These are phyloP conservation scores for Orchesella cincta DNA, from an alignment of 1,140 invertebrate genomes.

Conservation along the genomic window DNA sequence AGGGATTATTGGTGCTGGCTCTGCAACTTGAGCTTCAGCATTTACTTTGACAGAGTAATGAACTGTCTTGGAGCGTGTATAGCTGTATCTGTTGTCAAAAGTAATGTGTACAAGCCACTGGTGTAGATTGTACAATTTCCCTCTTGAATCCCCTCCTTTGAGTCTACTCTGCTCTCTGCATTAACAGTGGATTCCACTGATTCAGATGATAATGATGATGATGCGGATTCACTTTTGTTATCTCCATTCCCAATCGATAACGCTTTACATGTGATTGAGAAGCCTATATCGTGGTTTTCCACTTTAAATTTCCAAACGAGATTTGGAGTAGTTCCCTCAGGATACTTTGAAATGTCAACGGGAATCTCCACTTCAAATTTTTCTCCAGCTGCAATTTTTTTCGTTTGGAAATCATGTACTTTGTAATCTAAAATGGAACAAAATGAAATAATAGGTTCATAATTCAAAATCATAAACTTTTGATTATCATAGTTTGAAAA, in stretches of 20 bases:
- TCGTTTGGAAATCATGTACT: background rate
- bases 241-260: background rate
- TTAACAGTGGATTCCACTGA: background rate
- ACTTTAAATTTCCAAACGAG: background rate
- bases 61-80: background rate
- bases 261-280: background rate
- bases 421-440: background rate
- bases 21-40: too few relatives aligned
- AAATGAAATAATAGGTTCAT: background rate
- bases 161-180: background rate
- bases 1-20: too few relatives aligned
- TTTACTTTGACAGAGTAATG: background rate
- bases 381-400: background rate
- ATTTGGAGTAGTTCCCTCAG: background rate
- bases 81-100: conserved; percentile 23
- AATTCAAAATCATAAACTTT: background rate
- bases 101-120: background rate
- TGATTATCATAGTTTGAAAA: background rate
- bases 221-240: background rate
- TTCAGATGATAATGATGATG: too few relatives aligned
- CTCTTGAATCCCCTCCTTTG: background rate
- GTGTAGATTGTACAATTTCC: background rate
- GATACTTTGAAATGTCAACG: background rate
- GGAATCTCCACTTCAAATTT: conserved; percentile 1
- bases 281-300: background rate